Evolutionary conservation across 2,888 invertebrate species (phyloP).

Genomic region (Tuta absoluta): DNA sequence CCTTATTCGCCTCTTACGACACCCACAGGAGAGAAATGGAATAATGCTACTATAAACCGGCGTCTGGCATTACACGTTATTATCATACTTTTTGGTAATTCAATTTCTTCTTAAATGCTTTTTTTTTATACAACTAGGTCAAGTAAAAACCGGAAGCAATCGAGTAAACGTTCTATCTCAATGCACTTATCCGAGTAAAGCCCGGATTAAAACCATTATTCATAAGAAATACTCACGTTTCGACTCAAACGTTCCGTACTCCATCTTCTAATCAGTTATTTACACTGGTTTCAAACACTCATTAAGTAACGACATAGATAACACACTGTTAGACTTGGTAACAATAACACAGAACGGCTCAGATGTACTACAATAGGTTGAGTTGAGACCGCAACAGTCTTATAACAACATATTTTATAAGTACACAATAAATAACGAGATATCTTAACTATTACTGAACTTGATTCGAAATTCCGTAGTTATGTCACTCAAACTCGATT

Average conservation of each 20-base stretch:
- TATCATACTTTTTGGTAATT: too few relatives aligned
- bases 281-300: not conserved
- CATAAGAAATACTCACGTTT: conserved; percentile 22
- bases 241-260: conserved; percentile 24
- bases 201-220: conserved; percentile 13
- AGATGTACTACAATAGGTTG: too few relatives aligned
- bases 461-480: not conserved
- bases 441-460: too few relatives aligned
- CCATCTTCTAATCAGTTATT: conserved; percentile 7
- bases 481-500: too few relatives aligned
- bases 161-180: not conserved
- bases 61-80: too few relatives aligned
- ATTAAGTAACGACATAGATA: conserved; percentile 2
- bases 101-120: too few relatives aligned
- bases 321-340: not conserved
- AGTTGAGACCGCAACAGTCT: too few relatives aligned
- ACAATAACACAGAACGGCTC: not conserved
- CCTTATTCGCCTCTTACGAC: too few relatives aligned
- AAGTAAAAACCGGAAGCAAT: conserved; percentile 11
- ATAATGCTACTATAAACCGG: too few relatives aligned
- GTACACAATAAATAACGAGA: too few relatives aligned
- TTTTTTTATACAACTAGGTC: conserved; percentile 15
- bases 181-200: not conserved
- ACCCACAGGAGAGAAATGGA: too few relatives aligned
- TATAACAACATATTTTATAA: too few relatives aligned